Evolutionary conservation across 1,140 invertebrate species (phyloP), one percentile per base, ranked within the genome.

Genomic region (Drosophila orena): DNA sequence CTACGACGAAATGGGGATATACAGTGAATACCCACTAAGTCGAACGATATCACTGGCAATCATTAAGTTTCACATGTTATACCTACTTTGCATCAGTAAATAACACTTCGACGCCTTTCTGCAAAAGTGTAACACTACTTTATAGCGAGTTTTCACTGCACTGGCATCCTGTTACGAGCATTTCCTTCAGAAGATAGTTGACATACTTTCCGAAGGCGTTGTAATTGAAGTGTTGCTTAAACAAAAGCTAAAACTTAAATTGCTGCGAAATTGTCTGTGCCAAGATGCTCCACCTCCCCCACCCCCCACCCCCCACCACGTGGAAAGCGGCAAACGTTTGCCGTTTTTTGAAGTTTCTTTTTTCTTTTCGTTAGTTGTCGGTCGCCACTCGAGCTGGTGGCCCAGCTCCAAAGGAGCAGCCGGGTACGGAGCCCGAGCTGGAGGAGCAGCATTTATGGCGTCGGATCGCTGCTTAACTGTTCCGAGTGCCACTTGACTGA

Each of bases 221-320:
- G 66, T 88, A 83, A 88, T 88, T 88, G 79, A 88, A 88, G 83
- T 89, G 83, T 88, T 89, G 83, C 84, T 89, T 88, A 88, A 88
- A 88, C 83, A 89, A 89, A 88, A 89, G 73, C 83, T 60, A 79
- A 83, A 88, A 83, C 83, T 88, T 88, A 88, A 88, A 88, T 88
- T 79, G 83, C 84, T 83, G 79, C 60, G 79, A 89, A 88, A 89
- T 88, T 89, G 83, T 77, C 79, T 74, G 60, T 58, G 54, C 69
- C 46, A 38, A 22, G 47, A 53, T 46, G 54, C 22, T n/a, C 30
- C 14, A 12, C 40, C 22, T 10, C 44, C 22, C n/a, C n/a, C n/a
- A n/a, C n/a, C n/a, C n/a, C n/a, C n/a, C n/a, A n/a, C n/a, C n/a
- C n/a, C n/a, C 5, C 20, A 12, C 27, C 14, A 24, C 15, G 11